Conservation (phyloP, 2,888 invertebrate genomes). For the Erebia epiphron region DNA sequence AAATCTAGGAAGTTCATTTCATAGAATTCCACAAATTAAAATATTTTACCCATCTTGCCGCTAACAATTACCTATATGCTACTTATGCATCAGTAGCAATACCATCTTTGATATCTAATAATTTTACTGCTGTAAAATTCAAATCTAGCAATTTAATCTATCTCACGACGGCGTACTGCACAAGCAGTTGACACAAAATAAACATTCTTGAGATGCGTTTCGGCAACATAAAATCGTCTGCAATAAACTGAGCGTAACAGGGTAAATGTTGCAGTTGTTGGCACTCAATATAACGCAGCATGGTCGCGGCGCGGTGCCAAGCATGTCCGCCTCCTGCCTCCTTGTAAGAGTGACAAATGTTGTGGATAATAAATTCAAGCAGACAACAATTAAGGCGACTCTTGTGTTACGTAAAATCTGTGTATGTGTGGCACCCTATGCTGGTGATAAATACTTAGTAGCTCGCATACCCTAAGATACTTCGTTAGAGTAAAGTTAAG, state of each 20-base stretch:
- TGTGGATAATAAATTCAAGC: constrained; percentile 32
- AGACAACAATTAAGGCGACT: constrained; percentile 30
- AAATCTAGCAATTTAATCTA: too few relatives aligned
- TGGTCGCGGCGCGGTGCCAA: constrained; percentile 44
- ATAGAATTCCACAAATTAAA: too few relatives aligned
- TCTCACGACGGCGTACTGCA: neutral
- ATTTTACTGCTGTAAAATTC: too few relatives aligned
- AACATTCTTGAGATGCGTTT: constrained; percentile 26
- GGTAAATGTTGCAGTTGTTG: constrained; percentile 46
- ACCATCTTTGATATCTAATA: too few relatives aligned
- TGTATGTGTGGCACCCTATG: constrained; percentile 1
- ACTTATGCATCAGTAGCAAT: too few relatives aligned
- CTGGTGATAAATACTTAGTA: constrained; percentile 5
- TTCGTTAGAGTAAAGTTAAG: too few relatives aligned
- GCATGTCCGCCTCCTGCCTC: constrained; percentile 40
- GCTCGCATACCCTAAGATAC: neutral
- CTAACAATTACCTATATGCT: too few relatives aligned
- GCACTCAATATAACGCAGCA: constrained; percentile 44
- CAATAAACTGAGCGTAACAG: constrained; percentile 41
- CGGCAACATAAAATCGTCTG: constrained; percentile 34
- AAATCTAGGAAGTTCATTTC: too few relatives aligned
- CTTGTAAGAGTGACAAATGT: constrained; percentile 43
- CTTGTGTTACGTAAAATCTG: constrained; percentile 26
- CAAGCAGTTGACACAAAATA: neutral
- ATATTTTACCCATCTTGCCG: too few relatives aligned